Conservation (phyloP, 2,888 invertebrate species). For the Stictocephala bisonia region DNA sequence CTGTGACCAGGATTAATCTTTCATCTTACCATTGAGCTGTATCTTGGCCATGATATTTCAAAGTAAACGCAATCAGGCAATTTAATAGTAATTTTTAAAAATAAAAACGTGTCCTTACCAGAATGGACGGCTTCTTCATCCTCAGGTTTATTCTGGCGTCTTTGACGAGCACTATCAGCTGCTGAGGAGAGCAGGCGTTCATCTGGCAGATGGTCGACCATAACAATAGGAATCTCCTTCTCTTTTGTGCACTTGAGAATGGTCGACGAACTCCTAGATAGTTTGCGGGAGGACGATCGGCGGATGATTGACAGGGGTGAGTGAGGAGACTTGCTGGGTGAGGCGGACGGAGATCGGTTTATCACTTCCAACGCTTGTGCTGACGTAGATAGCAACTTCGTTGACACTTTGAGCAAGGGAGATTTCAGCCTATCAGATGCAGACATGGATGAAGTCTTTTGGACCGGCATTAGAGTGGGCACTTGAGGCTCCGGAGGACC, state of each 20-base stretch:
- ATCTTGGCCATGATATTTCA: no score
- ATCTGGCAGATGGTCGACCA: constrained; percentile 63
- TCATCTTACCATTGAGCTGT: no score
- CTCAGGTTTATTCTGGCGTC: constrained; percentile 63
- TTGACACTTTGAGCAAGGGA: constrained; percentile 56
- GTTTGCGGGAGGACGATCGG: constrained; percentile 78
- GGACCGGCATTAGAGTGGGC: constrained; percentile 50
- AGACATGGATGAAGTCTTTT: constrained; percentile 33
- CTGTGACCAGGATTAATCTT: no score
- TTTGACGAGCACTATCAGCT: constrained; percentile 65
- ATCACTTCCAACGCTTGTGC: constrained; percentile 56
- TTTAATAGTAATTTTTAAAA: no score
- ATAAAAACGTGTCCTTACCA: no score
- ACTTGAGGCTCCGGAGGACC: constrained; percentile 44
- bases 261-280: constrained; percentile 68
- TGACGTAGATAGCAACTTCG: constrained; percentile 55
- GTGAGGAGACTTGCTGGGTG: constrained; percentile 46
- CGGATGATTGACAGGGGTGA: constrained; percentile 69
- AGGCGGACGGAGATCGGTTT: constrained; percentile 46
- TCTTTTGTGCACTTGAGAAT: constrained; percentile 49
- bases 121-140: constrained; percentile 78
- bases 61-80: no score
- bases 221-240: constrained; percentile 51
- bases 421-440: constrained; percentile 49
- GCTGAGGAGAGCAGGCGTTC: constrained; percentile 64